Evolutionary conservation across 2,113 vertebrate species (phyloP), one percentile per base, ranked within the genome.

Genomic region (Scolopax mira): DNA sequence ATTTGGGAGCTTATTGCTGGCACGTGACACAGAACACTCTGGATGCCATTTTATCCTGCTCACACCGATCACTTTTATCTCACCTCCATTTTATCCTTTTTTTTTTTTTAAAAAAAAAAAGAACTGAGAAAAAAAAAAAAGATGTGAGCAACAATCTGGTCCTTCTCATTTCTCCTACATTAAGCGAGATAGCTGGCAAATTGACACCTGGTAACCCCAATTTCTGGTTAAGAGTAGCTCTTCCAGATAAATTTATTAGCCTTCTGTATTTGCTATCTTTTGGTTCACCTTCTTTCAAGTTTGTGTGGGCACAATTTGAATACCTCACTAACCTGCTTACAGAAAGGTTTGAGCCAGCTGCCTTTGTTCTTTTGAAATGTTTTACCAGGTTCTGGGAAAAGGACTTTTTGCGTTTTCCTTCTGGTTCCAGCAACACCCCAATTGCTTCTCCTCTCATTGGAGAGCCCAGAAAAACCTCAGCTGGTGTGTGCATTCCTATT

Each of bases 131-230:
- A 58, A 16, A 42, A n/a, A 42, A 42, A 65, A 74, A 62, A 78
- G 18, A 57, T 17, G 19, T 35, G n/a, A 93, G 57, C 27, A 85
- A 69, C 81, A 88, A 69, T 18, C 49, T 51, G 61, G 24, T 18
- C 77, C 44, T 86, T 33, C 58, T 88, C 54, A 71, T 60, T 88
- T 88, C 58, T 85, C 58, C 54, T 35, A 73, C 74, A 93, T 46
- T 72, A 82, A 79, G 66, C 23, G 31, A 93, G 35, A 44, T 46
- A 72, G 37, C 49, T 62, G 65, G 17, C 35, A 91, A 94, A 91
- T 79, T 91, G 94, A 91, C 85, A 96, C 54, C 81, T 90, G 79
- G 67, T 72, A 90, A 91, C 92, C 82, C 46, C 66, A 88, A 83
- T 65, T 91, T 89, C 94, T 83, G 62, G 41, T 60, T 85, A 79